These are phyloP conservation scores for Bostrychus sinensis DNA, from an alignment of 2,113 vertebrate species.

Conservation along the genomic window DNA sequence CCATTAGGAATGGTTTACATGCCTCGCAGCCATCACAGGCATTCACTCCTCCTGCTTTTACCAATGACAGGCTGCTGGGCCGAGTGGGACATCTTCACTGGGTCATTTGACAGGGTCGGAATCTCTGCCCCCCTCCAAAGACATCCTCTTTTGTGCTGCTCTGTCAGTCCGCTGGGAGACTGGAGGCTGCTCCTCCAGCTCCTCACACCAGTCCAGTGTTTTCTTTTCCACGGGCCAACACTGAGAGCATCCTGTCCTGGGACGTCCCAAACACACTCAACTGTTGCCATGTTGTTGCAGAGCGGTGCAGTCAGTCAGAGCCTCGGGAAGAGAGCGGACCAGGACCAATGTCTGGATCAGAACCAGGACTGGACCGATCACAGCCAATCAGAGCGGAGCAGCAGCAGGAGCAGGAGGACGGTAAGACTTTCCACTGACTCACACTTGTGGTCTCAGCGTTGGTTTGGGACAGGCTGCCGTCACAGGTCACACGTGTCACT, in stretches of 20 bases:
- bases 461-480: neutral
- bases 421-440: slow-evolving; percentile 70
- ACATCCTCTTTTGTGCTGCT: slow-evolving; percentile 61
- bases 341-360: slow-evolving; percentile 60
- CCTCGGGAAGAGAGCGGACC: slow-evolving; percentile 46
- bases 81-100: slow-evolving; percentile 66
- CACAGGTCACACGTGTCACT: neutral
- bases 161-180: slow-evolving; percentile 55
- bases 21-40: slow-evolving; percentile 70
- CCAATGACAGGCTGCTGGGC: slow-evolving; percentile 63
- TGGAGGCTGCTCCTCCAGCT: slow-evolving; percentile 58
- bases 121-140: slow-evolving; percentile 58
- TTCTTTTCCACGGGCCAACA: slow-evolving; percentile 56
- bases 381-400: slow-evolving; percentile 57
- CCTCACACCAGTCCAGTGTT: slow-evolving; percentile 68
- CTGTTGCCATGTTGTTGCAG: slow-evolving; percentile 80
- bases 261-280: slow-evolving; percentile 32
- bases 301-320: slow-evolving; percentile 59
- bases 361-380: slow-evolving; percentile 60
- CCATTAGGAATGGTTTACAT: slow-evolving; percentile 67
- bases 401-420: slow-evolving; percentile 73
- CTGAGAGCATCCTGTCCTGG: slow-evolving; percentile 58
- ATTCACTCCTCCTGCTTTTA: slow-evolving; percentile 70
- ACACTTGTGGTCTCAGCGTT: neutral
- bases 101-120: slow-evolving; percentile 69